These are phyloP conservation scores for Adela reaumurella DNA, from an alignment of 2,888 invertebrate species.

Conservation along the genomic window DNA sequence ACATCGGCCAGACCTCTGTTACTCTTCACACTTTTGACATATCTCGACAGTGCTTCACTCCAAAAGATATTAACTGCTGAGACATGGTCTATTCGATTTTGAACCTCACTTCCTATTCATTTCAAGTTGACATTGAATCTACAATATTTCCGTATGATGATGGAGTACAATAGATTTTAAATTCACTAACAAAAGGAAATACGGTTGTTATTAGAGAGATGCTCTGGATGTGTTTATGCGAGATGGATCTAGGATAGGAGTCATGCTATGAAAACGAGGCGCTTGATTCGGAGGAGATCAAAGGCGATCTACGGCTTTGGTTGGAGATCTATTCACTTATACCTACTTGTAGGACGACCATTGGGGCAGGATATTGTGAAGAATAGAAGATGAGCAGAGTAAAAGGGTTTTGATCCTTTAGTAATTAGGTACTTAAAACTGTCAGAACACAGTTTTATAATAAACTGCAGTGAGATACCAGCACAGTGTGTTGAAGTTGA, in stretches of 20 bases:
- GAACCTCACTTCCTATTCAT: no score
- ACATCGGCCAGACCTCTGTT: not conserved
- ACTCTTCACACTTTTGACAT: not conserved
- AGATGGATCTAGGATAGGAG: not conserved
- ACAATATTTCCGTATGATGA: not conserved
- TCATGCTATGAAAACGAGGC: not conserved
- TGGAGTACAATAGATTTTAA: not conserved
- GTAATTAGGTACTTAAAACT: no score
- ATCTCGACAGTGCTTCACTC: not conserved
- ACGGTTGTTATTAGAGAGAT: not conserved
- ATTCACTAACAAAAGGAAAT: not conserved
- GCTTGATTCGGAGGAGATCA: not conserved
- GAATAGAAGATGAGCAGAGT: no score
- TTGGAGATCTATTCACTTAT: not conserved
- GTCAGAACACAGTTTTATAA: no score
- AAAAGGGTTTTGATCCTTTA: no score
- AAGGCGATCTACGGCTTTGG: not conserved
- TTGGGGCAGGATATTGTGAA: no score
- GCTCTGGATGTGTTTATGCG: not conserved
- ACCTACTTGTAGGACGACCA: not conserved
- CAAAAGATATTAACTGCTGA: not conserved
- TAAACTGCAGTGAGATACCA: no score
- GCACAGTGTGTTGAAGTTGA: no score
- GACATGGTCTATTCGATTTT: not conserved
- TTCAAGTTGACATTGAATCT: no score